phyloP scores from a whole-genome alignment of 2,888 invertebrate genomes.

The Leptopilina myrica region DNA sequence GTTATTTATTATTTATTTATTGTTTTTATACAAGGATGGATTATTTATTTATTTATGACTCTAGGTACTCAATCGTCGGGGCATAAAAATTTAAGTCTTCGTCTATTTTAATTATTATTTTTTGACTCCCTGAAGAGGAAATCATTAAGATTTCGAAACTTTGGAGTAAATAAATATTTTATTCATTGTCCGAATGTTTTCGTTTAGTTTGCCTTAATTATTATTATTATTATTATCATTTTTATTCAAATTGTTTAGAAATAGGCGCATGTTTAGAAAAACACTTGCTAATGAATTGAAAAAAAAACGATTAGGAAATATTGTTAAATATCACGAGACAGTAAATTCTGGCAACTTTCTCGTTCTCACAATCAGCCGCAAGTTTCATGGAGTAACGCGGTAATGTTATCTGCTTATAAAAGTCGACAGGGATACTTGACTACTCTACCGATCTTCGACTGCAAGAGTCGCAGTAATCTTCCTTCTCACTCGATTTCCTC shows the following conservation, averaged over 20 bases:
- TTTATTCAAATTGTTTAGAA: not conserved
- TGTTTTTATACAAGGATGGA: too few species aligned
- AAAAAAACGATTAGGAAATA: not conserved
- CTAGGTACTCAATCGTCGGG: too few species aligned
- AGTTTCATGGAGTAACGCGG: not conserved
- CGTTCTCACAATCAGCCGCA: not conserved
- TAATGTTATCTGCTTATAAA: conserved; percentile 20
- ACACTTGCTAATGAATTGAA: not conserved
- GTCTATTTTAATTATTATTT: too few species aligned
- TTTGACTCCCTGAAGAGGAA: too few species aligned
- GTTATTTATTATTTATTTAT: too few species aligned
- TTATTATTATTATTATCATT: too few species aligned
- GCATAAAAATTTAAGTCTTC: too few species aligned
- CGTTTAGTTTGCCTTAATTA: too few species aligned
- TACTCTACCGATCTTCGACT: not conserved
- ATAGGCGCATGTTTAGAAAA: not conserved
- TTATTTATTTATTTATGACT: too few species aligned
- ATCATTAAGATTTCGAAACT: too few species aligned
- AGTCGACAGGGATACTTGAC: not conserved
- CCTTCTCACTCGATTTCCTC: conserved; percentile 26
- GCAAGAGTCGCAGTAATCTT: not conserved
- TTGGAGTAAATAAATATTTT: too few species aligned
- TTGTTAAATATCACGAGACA: not conserved
- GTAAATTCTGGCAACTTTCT: conserved; percentile 2
- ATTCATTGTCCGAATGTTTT: too few species aligned